Conservation (phyloP, 1,140 invertebrate genomes). For the Leptopilina clavipes region DNA sequence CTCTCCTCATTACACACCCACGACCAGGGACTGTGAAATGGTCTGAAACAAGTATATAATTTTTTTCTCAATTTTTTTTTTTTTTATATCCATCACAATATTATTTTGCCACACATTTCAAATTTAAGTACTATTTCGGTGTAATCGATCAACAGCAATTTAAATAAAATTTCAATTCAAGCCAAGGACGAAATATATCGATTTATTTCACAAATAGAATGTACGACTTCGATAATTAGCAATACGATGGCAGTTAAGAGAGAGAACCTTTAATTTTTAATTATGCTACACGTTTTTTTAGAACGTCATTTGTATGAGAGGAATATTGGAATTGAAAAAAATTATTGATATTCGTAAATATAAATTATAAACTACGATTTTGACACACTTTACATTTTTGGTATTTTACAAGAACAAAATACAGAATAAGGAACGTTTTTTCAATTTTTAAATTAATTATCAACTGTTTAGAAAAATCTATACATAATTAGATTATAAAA, state of each 20-base stretch:
- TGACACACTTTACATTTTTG: no score
- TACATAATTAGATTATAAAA: no score
- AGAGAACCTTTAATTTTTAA: neutral
- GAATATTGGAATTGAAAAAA: no score
- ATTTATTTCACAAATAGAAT: conserved; percentile 28
- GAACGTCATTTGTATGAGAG: neutral
- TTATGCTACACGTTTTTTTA: neutral
- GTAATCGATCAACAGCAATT: conserved; percentile 23
- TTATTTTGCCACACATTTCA: neutral
- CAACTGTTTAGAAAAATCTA: no score
- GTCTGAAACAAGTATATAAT: conserved; percentile 60
- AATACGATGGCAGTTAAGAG: conserved; percentile 6
- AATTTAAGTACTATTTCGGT: conserved; percentile 16
- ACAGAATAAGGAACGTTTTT: no score
- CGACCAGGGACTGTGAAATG: conserved; percentile 72
- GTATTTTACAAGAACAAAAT: no score
- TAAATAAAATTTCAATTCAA: conserved; percentile 30
- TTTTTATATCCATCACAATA: no score
- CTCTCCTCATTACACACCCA: conserved; percentile 70
- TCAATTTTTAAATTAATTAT: no score
- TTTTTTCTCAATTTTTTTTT: no score
- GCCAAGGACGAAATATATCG: conserved; percentile 14
- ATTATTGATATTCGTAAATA: no score
- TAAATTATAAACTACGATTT: no score
- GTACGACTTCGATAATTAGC: neutral